Conservation (phyloP, 2,888 invertebrate genomes). For the Teleogryllus oceanicus region DNA sequence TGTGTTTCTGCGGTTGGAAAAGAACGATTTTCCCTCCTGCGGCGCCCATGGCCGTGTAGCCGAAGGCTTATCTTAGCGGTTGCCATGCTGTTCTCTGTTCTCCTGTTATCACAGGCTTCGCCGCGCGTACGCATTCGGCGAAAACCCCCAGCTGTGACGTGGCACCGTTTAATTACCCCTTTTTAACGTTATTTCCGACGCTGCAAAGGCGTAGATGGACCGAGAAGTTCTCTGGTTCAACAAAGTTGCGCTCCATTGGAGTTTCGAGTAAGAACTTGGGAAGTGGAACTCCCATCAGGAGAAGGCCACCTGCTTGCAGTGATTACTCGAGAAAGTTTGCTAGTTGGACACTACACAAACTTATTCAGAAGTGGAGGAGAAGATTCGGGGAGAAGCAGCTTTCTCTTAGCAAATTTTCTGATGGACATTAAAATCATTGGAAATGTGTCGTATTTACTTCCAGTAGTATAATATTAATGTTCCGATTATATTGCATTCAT, state of each 20-base stretch:
- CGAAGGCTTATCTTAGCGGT: no score
- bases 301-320: not conserved
- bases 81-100: no score
- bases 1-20: no score
- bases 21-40: no score
- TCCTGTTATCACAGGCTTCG: no score
- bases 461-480: no score
- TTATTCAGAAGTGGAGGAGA: not conserved
- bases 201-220: slow-evolving; percentile 10
- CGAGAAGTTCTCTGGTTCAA: slow-evolving; percentile 1
- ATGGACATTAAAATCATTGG: no score
- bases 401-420: no score
- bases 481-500: no score
- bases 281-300: slow-evolving; percentile 2
- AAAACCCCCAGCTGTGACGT: not conserved
- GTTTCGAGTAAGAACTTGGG: slow-evolving; percentile 9
- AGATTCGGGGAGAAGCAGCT: no score
- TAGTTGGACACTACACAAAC: not conserved
- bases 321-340: not conserved
- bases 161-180: not conserved
- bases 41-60: no score
- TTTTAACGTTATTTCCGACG: not conserved
- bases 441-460: no score
- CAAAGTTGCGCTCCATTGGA: slow-evolving; percentile 7
- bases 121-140: not conserved